Conservation (phyloP, 2,797 vertebrate species). For the Sparidentex hasta region DNA sequence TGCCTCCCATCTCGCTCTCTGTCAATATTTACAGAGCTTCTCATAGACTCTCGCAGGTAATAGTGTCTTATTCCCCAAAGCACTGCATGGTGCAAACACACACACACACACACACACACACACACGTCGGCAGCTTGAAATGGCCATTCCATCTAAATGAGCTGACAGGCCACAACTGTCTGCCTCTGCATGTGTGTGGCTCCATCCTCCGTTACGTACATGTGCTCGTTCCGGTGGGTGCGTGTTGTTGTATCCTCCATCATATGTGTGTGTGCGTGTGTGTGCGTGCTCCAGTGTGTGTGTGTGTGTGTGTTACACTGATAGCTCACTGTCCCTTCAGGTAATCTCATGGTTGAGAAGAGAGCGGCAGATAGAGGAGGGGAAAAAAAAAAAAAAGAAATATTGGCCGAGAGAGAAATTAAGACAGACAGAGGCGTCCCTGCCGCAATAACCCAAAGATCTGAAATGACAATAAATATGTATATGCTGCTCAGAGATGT, state of each 20-base stretch:
- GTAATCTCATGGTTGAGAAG: conserved; percentile 78
- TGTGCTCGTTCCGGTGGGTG: conserved; percentile 31
- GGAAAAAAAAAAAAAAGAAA: conserved; percentile 26
- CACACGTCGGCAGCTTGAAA: conserved; percentile 36
- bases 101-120: conserved; percentile 38
- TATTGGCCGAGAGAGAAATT: conserved; percentile 42
- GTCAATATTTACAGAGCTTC: conserved; percentile 81
- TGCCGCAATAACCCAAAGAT: conserved; percentile 39
- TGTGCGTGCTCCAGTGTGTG: conserved; percentile 2
- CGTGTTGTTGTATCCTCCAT: conserved; percentile 3
- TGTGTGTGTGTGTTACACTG: conserved; percentile 20
- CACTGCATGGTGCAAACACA: conserved; percentile 37
- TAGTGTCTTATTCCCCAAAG: conserved; percentile 78
- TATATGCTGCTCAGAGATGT: conserved; percentile 22
- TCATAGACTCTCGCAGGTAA: conserved; percentile 74
- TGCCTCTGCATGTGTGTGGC: conserved; percentile 4
- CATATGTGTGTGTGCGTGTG: conserved; percentile 1
- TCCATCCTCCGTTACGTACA: conserved; percentile 25
- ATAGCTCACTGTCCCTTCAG: conserved; percentile 68
- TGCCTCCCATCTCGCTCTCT: conserved; percentile 32
- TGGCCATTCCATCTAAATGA: conserved; percentile 74
- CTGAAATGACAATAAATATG: conserved; percentile 57
- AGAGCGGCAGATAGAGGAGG: conserved; percentile 43
- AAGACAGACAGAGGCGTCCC: conserved; percentile 46
- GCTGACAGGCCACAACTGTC: conserved; percentile 56